Conservation (phyloP, 2,113 vertebrate genomes). For the Stictonetta naevosa region DNA sequence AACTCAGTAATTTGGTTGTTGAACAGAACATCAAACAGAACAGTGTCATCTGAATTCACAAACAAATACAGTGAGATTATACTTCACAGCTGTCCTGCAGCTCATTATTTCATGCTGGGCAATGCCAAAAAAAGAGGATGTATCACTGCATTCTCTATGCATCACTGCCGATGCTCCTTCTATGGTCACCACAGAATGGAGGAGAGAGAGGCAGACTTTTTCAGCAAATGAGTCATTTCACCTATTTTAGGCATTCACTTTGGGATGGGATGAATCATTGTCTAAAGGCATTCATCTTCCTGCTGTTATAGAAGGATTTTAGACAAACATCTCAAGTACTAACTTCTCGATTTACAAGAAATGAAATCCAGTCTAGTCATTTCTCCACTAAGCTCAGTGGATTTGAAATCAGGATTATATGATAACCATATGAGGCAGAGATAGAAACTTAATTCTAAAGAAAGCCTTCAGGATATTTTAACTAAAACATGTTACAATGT, state of each 20-base stretch:
- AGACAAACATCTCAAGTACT: not conserved
- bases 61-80: not conserved
- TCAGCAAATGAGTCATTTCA: conserved; percentile 41
- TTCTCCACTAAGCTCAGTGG: not conserved
- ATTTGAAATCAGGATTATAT: not conserved
- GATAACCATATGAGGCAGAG: not conserved
- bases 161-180: not conserved
- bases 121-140: not conserved
- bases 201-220: not conserved
- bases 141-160: not conserved
- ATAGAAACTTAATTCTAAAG: not conserved
- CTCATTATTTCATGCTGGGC: not conserved
- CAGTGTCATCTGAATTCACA: not conserved
- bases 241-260: conserved; percentile 6
- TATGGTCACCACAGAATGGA: not conserved
- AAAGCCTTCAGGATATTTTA: not conserved
- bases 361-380: not conserved
- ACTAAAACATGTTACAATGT: not conserved
- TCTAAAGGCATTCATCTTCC: not conserved
- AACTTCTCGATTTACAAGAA: not conserved
- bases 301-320: not conserved
- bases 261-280: conserved; percentile 14
- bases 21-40: not conserved
- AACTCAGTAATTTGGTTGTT: not conserved
- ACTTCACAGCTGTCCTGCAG: not conserved